Evolutionary conservation across 2,888 invertebrate species (phyloP).

Genomic region (Dermolepida albohirtum): DNA sequence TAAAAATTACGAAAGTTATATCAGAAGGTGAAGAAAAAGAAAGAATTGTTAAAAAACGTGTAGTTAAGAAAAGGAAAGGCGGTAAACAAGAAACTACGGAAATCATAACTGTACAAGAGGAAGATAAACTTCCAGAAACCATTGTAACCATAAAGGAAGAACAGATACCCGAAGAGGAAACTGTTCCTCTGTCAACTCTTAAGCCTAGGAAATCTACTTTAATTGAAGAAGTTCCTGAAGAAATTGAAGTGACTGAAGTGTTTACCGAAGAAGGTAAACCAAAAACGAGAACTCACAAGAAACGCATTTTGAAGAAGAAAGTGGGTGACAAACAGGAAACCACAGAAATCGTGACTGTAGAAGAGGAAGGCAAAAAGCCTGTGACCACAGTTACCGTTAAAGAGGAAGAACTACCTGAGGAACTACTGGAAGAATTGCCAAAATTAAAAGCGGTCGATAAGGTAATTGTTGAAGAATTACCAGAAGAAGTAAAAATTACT

Average conservation of each 20-base stretch:
- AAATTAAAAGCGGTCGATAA: conserved; percentile 60
- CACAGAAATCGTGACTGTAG: conserved; percentile 62
- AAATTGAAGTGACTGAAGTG: conserved; percentile 55
- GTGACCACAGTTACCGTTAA: conserved; percentile 63
- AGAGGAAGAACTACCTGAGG: conserved; percentile 47
- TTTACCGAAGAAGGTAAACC: conserved; percentile 61
- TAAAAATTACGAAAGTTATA: conserved; percentile 60
- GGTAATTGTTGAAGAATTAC: conserved; percentile 35
- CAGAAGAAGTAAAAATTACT: conserved; percentile 53
- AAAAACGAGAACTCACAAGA: conserved; percentile 59
- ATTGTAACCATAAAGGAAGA: conserved; percentile 54
- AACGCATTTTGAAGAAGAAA: conserved; percentile 60
- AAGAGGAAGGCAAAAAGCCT: conserved; percentile 63
- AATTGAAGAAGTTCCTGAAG: conserved; percentile 56
- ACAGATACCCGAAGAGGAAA: conserved; percentile 53
- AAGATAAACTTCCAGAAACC: conserved; percentile 54
- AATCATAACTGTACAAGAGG: conserved; percentile 57
- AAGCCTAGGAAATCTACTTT: conserved; percentile 42
- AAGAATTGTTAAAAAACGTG: conserved; percentile 59
- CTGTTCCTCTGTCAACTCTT: conserved; percentile 38
- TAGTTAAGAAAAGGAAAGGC: conserved; percentile 60
- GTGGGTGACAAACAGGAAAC: conserved; percentile 64
- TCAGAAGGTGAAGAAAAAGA: conserved; percentile 53
- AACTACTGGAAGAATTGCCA: conserved; percentile 57
- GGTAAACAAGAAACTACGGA: conserved; percentile 59